Evolutionary conservation across 1,140 invertebrate species (phyloP).

Genomic region (Campodea augens): DNA sequence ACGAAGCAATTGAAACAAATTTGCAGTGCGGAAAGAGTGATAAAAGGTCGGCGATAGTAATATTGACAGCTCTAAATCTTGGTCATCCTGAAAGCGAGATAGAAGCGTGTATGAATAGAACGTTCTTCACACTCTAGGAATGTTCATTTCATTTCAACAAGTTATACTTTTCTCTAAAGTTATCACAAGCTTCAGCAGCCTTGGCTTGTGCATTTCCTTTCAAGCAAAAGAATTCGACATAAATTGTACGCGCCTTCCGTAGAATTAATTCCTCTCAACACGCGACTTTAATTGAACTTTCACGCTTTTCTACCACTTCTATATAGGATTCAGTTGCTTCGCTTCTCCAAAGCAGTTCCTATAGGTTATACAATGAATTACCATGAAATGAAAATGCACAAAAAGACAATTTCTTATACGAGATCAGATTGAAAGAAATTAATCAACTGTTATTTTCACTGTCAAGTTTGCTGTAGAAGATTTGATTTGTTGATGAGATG

Average conservation of each 20-base stretch:
- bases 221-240: neutral
- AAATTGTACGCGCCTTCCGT: neutral
- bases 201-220: neutral
- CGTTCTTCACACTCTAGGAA: neutral
- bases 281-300: neutral
- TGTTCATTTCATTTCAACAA: neutral
- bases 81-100: neutral
- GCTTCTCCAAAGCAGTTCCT: neutral
- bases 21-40: neutral
- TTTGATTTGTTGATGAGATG: no score
- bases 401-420: no score
- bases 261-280: neutral
- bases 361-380: neutral
- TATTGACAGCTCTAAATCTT: neutral
- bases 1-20: no score
- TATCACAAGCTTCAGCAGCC: neutral
- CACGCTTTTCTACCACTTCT: neutral
- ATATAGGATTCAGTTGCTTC: no score
- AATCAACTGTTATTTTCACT: no score
- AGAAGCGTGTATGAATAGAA: neutral
- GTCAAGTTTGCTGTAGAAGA: no score
- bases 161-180: neutral
- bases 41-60: neutral
- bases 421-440: no score
- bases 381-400: neutral